A percentile compares a stretch with the other conserved stretches of the same genome.
Conservation (phyloP, 2,888 invertebrate genomes). For the Lissonota sp. region DNA sequence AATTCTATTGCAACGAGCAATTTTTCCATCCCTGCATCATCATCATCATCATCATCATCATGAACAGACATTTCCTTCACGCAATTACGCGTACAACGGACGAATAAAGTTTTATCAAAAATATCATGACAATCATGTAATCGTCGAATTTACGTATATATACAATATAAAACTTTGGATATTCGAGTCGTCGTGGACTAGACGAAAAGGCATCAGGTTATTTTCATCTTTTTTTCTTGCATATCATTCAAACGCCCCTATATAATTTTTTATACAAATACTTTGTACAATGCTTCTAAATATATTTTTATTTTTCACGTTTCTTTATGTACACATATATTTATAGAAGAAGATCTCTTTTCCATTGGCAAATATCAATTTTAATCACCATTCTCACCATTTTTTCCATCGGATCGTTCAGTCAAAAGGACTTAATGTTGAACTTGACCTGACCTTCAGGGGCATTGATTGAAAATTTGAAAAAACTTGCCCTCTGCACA, state of each 20-base stretch:
- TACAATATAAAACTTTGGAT: slow-evolving; percentile 25
- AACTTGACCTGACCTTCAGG: too few relatives aligned
- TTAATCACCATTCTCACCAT: too few relatives aligned
- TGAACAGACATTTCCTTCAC: background rate
- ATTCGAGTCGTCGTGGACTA: slow-evolving; percentile 17
- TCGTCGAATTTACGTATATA: slow-evolving; percentile 14
- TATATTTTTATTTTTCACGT: background rate
- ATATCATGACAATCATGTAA: slow-evolving; percentile 21
- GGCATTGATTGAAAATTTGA: too few relatives aligned
- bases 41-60: too few relatives aligned
- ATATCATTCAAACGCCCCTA: background rate
- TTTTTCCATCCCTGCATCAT: background rate
- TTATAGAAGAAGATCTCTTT: too few relatives aligned
- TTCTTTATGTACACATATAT: too few relatives aligned
- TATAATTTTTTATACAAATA: slow-evolving; percentile 5
- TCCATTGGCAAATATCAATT: too few relatives aligned
- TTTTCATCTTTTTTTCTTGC: background rate
- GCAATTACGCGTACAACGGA: background rate
- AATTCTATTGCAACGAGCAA: background rate
- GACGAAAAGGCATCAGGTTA: slow-evolving; percentile 11
- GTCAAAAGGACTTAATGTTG: too few relatives aligned
- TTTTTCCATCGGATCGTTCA: too few relatives aligned
- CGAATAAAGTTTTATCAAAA: slow-evolving; percentile 53
- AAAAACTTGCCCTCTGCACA: too few relatives aligned
- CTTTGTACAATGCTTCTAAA: background rate